Evolutionary conservation across 2,797 vertebrate species (phyloP).

Genomic region (Chaenodraco wilsoni): DNA sequence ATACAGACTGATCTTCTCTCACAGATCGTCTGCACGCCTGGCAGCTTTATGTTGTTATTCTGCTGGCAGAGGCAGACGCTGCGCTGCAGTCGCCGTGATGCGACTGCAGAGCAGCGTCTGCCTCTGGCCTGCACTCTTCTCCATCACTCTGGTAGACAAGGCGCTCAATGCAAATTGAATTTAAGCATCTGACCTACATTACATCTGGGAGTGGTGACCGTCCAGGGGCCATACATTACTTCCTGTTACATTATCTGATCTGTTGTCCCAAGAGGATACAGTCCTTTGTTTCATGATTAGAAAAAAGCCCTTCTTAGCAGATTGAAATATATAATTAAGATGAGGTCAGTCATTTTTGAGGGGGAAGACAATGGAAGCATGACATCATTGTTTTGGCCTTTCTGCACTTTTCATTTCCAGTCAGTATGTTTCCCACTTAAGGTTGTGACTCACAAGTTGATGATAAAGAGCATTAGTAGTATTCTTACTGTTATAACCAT

Average conservation of each 20-base stretch:
- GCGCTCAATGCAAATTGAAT: slow-evolving; percentile 46
- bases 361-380: neutral
- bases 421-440: neutral
- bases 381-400: neutral
- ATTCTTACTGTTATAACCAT: too few species aligned
- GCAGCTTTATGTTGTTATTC: slow-evolving; percentile 3
- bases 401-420: neutral
- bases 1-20: slow-evolving; percentile 14
- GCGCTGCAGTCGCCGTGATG: neutral
- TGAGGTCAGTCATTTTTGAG: neutral
- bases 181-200: slow-evolving; percentile 45
- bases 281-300: slow-evolving; percentile 24
- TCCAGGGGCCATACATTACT: slow-evolving; percentile 1
- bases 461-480: neutral
- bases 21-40: slow-evolving; percentile 14
- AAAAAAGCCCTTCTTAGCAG: neutral
- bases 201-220: slow-evolving; percentile 20
- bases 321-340: slow-evolving; percentile 12
- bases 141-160: slow-evolving; percentile 1
- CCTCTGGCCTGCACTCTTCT: slow-evolving; percentile 13
- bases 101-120: neutral
- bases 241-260: slow-evolving; percentile 31
- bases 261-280: neutral
- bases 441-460: neutral
- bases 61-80: neutral